A percentile compares a stretch with the other conserved stretches of the same genome.
These are phyloP conservation scores for Grammatotria lemairii DNA, from an alignment of 2,113 vertebrate species.

Conservation along the genomic window DNA sequence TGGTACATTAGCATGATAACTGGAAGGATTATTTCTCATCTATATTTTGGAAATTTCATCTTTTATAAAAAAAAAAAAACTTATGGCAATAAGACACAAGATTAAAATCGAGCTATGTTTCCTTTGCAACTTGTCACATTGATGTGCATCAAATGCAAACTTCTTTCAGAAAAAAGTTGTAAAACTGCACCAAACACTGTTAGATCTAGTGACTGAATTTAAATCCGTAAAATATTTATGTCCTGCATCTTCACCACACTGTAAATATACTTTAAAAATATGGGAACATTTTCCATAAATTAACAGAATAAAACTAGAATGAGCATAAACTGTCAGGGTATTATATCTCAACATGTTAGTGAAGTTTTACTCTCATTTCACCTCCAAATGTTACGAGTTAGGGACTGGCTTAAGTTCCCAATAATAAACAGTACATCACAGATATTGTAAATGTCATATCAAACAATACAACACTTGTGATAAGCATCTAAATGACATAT, in stretches of 20 bases:
- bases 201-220: slow-evolving; percentile 5
- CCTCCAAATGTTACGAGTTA: background rate
- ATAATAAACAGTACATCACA: background rate
- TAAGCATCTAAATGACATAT: background rate
- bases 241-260: background rate
- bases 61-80: background rate
- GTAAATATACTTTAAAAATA: slow-evolving; percentile 38
- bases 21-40: background rate
- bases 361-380: background rate
- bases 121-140: background rate
- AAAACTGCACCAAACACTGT: slow-evolving; percentile 22
- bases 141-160: background rate
- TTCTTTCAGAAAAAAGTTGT: background rate
- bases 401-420: background rate
- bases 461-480: background rate
- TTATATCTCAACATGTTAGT: background rate
- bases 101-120: background rate
- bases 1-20: background rate
- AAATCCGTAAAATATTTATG: slow-evolving; percentile 46
- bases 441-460: background rate
- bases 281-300: slow-evolving; percentile 6
- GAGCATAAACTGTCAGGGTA: background rate
- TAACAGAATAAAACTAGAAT: background rate
- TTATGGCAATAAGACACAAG: background rate
- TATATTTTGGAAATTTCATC: background rate